A percentile compares a stretch with the other conserved stretches of the same genome.
These are phyloP conservation scores for Pterophyllum scalare DNA, from an alignment of 2,113 vertebrate species.

Conservation along the genomic window DNA sequence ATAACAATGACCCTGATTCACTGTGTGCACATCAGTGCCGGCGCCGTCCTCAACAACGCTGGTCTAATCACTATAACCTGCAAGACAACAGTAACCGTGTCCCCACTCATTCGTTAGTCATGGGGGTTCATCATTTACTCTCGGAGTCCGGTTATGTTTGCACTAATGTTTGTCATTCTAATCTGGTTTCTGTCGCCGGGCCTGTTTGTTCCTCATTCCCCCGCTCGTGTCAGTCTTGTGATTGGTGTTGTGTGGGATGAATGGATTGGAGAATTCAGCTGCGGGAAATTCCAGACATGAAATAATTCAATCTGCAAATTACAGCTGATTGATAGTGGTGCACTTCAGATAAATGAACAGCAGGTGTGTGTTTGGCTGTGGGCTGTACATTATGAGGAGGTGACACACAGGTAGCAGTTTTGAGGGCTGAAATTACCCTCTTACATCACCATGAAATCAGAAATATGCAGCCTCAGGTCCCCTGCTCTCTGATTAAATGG, in stretches of 20 bases:
- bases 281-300: slow-evolving; percentile 11
- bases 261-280: slow-evolving; percentile 16
- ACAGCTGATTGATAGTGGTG: slow-evolving; percentile 46
- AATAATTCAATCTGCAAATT: slow-evolving; percentile 49
- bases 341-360: slow-evolving; percentile 54
- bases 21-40: not conserved
- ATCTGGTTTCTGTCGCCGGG: slow-evolving; percentile 24
- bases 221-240: not conserved
- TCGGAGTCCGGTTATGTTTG: slow-evolving; percentile 14
- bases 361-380: slow-evolving; percentile 13
- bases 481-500: slow-evolving; percentile 29
- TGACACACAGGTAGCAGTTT: slow-evolving; percentile 14
- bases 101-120: slow-evolving; percentile 18
- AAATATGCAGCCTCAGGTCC: not conserved
- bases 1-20: slow-evolving; percentile 14
- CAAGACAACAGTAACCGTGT: not conserved
- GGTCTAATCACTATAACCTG: slow-evolving; percentile 2
- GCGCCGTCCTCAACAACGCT: not conserved
- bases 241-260: slow-evolving; percentile 26
- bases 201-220: slow-evolving; percentile 10
- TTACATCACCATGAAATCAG: slow-evolving; percentile 15
- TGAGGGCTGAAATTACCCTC: slow-evolving; percentile 1
- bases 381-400: slow-evolving; percentile 12
- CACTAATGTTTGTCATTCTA: slow-evolving; percentile 38
- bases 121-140: slow-evolving; percentile 10